phyloP scores from a whole-genome alignment of 1,140 invertebrate species.

The Heliconius nattereri region DNA sequence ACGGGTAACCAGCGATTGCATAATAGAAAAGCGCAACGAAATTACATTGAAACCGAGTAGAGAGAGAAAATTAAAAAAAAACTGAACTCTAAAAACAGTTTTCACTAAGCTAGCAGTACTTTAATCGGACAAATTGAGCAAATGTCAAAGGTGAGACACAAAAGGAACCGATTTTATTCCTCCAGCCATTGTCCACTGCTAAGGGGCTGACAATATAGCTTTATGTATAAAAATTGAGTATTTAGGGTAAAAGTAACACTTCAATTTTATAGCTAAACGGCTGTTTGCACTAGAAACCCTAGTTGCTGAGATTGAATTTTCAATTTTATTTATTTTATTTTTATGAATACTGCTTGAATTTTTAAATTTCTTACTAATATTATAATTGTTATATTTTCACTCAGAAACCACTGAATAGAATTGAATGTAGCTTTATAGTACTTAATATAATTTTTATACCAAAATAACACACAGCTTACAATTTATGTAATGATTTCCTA shows the following conservation, averaged over 20 bases:
- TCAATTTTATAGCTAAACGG: background rate
- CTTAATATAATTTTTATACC: too few species aligned
- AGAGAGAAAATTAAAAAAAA: slow-evolving; percentile 15
- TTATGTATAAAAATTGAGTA: slow-evolving; percentile 19
- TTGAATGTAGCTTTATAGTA: too few species aligned
- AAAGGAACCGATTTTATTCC: slow-evolving; percentile 37
- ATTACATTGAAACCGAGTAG: background rate
- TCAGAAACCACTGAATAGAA: too few species aligned
- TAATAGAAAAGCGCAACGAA: background rate
- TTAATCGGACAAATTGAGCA: slow-evolving; percentile 35
- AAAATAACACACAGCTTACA: too few species aligned
- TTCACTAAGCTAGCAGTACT: slow-evolving; percentile 32
- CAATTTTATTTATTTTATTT: too few species aligned
- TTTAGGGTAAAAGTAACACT: slow-evolving; percentile 10
- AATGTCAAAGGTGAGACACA: slow-evolving; percentile 36
- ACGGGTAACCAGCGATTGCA: background rate
- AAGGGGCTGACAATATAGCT: slow-evolving; percentile 13
- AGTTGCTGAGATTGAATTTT: too few species aligned
- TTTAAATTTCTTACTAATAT: too few species aligned
- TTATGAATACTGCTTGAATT: too few species aligned
- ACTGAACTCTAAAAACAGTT: slow-evolving; percentile 28
- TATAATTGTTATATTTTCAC: too few species aligned
- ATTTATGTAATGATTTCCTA: too few species aligned
- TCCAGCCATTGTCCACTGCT: slow-evolving; percentile 24
- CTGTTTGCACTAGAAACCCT: background rate